Evolutionary conservation across 1,140 invertebrate species (phyloP).

Genomic region (Penaeus indicus): DNA sequence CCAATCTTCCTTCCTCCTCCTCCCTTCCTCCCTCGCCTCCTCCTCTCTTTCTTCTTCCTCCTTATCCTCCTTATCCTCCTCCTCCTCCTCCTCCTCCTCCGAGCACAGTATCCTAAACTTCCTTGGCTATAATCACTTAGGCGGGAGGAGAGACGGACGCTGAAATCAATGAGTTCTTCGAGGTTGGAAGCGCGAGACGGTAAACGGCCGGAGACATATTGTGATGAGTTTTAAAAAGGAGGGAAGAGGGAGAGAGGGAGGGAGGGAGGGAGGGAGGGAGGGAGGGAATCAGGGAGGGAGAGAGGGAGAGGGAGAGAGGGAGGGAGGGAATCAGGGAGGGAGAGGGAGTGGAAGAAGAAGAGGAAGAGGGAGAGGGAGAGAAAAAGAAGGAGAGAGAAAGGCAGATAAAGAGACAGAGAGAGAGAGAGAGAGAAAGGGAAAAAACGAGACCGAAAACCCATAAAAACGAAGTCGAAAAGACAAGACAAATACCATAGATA

Average conservation of each 20-base stretch:
- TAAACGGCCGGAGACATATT: not conserved
- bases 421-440: not conserved
- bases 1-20: not conserved
- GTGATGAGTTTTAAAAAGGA: not conserved
- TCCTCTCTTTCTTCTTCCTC: not conserved
- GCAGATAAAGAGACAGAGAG: not conserved
- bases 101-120: too few species aligned
- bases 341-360: not conserved
- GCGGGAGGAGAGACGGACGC: not conserved
- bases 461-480: not conserved
- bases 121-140: too few species aligned
- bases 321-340: not conserved
- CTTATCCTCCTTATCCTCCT: not conserved
- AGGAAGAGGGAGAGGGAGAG: conserved; percentile 1
- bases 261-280: not conserved
- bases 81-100: not conserved
- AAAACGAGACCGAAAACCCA: too few species aligned
- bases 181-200: not conserved
- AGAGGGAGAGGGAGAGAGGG: too few species aligned
- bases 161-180: too few species aligned
- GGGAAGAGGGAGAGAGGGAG: not conserved
- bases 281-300: not conserved
- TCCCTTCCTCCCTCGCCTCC: not conserved
- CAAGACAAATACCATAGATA: not conserved
- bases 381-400: not conserved